Evolutionary conservation across 2,797 vertebrate genomes (phyloP).

Genomic region (Meriones psammophilus): DNA sequence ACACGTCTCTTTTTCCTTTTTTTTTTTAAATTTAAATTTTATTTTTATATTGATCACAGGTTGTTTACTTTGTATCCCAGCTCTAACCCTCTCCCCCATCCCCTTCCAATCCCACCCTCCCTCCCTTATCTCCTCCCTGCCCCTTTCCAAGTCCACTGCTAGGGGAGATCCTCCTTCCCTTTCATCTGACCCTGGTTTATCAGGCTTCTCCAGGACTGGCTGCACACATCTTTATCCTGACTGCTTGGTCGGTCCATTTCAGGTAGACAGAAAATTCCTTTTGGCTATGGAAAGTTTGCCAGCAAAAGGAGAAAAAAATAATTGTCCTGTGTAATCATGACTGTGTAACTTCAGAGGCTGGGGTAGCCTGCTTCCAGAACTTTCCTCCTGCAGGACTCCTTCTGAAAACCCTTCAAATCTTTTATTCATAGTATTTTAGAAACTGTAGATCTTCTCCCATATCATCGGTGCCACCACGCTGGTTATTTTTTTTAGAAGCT

Average conservation of each 20-base stretch:
- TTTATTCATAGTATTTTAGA: not conserved
- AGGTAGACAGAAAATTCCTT: not conserved
- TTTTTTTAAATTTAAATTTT: too few species aligned
- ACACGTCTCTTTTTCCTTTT: too few species aligned
- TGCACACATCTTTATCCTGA: not conserved
- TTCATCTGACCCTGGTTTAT: too few species aligned
- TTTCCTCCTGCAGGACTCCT: slow-evolving; percentile 55
- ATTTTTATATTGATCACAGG: too few species aligned
- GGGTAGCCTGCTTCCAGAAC: slow-evolving; percentile 54
- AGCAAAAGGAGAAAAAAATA: slow-evolving; percentile 64
- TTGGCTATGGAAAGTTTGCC: slow-evolving; percentile 40
- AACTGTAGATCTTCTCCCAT: slow-evolving; percentile 8
- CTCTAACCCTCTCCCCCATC: too few species aligned
- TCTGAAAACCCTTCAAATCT: slow-evolving; percentile 52
- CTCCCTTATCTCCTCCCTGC: too few species aligned
- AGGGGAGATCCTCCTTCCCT: too few species aligned
- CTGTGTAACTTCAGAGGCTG: slow-evolving; percentile 65
- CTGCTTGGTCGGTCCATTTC: not conserved
- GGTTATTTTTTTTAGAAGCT: not conserved
- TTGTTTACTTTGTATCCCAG: too few species aligned
- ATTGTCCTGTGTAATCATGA: slow-evolving; percentile 55
- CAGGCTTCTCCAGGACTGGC: too few species aligned
- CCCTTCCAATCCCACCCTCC: too few species aligned
- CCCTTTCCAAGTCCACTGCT: too few species aligned
- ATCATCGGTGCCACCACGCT: not conserved